A percentile compares a stretch with the other conserved stretches of the same genome.
These are phyloP conservation scores for Corythornis leucogaster DNA, from an alignment of 2,797 vertebrate species.

Conservation along the genomic window DNA sequence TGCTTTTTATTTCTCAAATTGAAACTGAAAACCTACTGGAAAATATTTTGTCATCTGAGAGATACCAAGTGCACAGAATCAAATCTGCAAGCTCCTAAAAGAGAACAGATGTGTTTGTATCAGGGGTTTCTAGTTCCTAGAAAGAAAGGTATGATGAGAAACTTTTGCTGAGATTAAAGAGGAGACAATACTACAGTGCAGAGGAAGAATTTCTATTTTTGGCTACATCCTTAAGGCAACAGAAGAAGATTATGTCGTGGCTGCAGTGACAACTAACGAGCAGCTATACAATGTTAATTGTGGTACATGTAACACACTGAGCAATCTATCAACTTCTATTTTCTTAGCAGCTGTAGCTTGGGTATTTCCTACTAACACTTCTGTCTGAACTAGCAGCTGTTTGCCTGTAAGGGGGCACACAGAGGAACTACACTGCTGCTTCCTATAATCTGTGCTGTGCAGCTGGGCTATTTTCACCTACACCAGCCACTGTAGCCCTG, in stretches of 20 bases:
- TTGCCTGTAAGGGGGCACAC: not conserved
- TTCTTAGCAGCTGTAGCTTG: conserved; percentile 4
- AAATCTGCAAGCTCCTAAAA: not conserved
- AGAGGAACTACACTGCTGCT: not conserved
- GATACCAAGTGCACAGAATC: not conserved
- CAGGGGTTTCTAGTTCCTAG: not conserved
- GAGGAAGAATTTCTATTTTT: conserved; percentile 60
- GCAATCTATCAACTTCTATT: conserved; percentile 65
- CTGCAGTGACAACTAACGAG: conserved; percentile 73
- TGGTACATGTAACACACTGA: conserved; percentile 55
- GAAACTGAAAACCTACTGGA: conserved; percentile 1
- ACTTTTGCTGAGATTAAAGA: conserved; percentile 45
- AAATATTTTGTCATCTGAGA: conserved; percentile 6
- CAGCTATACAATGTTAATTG: conserved; percentile 76
- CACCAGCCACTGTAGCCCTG: accelerated
- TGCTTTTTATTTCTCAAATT: conserved; percentile 47
- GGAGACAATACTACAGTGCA: not conserved
- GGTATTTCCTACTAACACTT: not conserved
- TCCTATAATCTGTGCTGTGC: not conserved
- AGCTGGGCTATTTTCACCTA: not conserved
- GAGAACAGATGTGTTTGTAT: not conserved
- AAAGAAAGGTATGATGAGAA: conserved; percentile 11
- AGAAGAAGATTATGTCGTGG: conserved; percentile 32
- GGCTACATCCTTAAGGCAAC: conserved; percentile 63
- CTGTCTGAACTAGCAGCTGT: not conserved